Evolutionary conservation across 2,888 invertebrate species (phyloP).

Genomic region (Alviniconcha strummeri): DNA sequence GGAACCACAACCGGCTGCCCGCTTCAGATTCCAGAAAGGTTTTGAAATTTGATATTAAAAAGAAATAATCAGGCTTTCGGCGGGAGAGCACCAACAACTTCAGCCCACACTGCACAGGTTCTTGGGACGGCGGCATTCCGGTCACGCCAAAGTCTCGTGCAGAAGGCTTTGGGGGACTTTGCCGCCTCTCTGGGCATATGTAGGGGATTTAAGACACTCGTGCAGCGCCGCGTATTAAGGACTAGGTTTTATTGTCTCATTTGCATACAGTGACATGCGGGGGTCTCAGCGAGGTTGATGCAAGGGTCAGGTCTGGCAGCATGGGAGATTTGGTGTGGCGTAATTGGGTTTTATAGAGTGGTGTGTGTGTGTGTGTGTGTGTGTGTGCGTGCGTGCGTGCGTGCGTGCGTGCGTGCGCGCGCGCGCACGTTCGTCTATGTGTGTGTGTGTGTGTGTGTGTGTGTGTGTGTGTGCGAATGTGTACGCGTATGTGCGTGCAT

Average conservation of each 20-base stretch:
- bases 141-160: not conserved
- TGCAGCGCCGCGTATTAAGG: not conserved
- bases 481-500: too few relatives aligned
- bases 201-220: not conserved
- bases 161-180: not conserved
- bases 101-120: too few relatives aligned
- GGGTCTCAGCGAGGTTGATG: not conserved
- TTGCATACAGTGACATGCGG: not conserved
- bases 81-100: too few relatives aligned
- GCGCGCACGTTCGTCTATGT: too few relatives aligned
- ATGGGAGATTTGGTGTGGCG: not conserved
- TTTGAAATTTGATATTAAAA: too few relatives aligned
- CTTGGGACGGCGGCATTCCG: too few relatives aligned
- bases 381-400: too few relatives aligned
- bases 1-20: too few relatives aligned
- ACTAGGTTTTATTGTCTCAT: not conserved
- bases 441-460: not conserved
- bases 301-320: not conserved
- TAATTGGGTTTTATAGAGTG: not conserved
- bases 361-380: not conserved
- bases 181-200: not conserved
- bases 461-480: too few relatives aligned
- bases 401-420: not conserved
- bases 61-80: too few relatives aligned
- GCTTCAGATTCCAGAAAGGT: too few relatives aligned